These are phyloP conservation scores for Chrysolina oricalcia DNA, from an alignment of 2,888 invertebrate genomes.

Conservation along the genomic window DNA sequence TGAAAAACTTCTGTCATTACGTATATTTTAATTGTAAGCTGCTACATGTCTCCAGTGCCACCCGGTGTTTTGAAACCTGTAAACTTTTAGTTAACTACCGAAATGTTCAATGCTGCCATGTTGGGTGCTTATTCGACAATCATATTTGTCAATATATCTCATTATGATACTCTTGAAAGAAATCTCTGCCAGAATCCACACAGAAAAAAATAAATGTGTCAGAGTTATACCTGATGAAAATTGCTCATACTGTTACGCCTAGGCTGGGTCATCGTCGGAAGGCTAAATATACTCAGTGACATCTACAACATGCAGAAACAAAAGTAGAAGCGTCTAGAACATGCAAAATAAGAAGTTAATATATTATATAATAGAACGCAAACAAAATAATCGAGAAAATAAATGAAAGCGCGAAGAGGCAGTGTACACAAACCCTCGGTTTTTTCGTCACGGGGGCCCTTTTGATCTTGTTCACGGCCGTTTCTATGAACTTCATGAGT, in stretches of 20 bases:
- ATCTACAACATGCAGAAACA: slow-evolving; percentile 71
- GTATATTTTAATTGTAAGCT: too few species aligned
- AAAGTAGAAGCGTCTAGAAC: slow-evolving; percentile 56
- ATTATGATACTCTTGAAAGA: neutral
- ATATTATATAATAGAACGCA: slow-evolving; percentile 21
- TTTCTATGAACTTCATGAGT: slow-evolving; percentile 88
- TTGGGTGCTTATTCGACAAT: too few species aligned
- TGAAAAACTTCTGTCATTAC: too few species aligned
- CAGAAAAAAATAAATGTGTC: neutral
- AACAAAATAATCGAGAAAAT: slow-evolving; percentile 35
- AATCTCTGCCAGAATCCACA: slow-evolving; percentile 1
- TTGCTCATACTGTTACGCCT: slow-evolving; percentile 73
- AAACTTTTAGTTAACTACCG: too few species aligned
- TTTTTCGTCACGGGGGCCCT: slow-evolving; percentile 77
- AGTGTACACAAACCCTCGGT: slow-evolving; percentile 79
- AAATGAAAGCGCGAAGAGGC: slow-evolving; percentile 47
- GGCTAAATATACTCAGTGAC: slow-evolving; percentile 71
- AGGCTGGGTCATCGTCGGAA: slow-evolving; percentile 69
- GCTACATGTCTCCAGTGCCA: too few species aligned
- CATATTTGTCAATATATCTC: too few species aligned
- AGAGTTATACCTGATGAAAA: slow-evolving; percentile 65
- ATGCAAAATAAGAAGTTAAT: slow-evolving; percentile 53
- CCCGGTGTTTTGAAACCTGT: too few species aligned
- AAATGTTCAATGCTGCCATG: too few species aligned
- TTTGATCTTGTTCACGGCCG: slow-evolving; percentile 91